Evolutionary conservation across 2,888 invertebrate genomes (phyloP).

Genomic region (Dicranocentrus wangi): DNA sequence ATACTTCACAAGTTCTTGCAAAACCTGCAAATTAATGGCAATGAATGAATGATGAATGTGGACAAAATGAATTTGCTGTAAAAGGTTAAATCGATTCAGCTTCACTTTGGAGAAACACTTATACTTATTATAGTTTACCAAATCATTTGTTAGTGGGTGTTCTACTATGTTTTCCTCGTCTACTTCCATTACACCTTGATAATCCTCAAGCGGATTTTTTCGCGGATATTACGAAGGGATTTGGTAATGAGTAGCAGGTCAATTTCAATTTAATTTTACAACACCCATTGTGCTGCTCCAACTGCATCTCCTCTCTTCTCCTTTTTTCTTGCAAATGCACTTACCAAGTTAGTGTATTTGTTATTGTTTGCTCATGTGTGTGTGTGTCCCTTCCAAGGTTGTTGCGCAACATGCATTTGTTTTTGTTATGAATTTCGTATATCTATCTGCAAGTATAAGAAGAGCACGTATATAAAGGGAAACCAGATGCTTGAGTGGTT

Average conservation of each 20-base stretch:
- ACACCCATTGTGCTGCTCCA: not conserved
- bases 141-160: constrained; percentile 66
- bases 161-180: constrained; percentile 12
- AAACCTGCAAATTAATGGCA: constrained; percentile 61
- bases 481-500: too few relatives aligned
- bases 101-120: not conserved
- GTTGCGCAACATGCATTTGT: constrained; percentile 35
- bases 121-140: constrained; percentile 48
- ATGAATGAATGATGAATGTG: constrained; percentile 5
- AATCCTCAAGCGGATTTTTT: too few relatives aligned
- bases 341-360: constrained; percentile 1
- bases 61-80: too few relatives aligned
- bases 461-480: not conserved
- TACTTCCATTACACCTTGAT: constrained; percentile 31
- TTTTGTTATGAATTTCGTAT: constrained; percentile 8
- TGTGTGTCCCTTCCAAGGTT: constrained; percentile 37
- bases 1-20: constrained; percentile 50
- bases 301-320: not conserved
- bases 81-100: not conserved
- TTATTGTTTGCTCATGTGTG: constrained; percentile 21
- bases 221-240: too few relatives aligned
- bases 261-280: too few relatives aligned
- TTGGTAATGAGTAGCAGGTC: too few relatives aligned
- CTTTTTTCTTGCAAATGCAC: not conserved
- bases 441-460: not conserved